Evolutionary conservation across 2,113 vertebrate species (phyloP).

Genomic region (Phalacrocorax brasilianus): DNA sequence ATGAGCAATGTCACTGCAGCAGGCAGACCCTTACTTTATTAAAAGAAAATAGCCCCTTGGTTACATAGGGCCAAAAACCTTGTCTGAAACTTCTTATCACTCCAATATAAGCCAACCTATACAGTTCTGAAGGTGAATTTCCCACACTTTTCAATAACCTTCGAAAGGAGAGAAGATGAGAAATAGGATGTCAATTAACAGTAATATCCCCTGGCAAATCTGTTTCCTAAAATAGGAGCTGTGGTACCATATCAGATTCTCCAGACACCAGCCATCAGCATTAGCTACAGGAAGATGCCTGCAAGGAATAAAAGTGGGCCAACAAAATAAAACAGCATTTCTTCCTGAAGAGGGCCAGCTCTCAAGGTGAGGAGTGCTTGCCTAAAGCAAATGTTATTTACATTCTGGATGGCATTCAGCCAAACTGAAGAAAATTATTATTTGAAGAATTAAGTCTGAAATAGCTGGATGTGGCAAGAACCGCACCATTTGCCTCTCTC

Average conservation of each 20-base stretch:
- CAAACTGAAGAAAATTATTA: neutral
- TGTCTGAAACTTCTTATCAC: neutral
- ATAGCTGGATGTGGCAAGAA: neutral
- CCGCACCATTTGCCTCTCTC: accelerated
- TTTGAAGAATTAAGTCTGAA: neutral
- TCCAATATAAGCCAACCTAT: neutral
- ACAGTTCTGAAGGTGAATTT: neutral
- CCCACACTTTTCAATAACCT: neutral
- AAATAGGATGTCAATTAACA: neutral
- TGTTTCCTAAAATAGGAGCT: neutral
- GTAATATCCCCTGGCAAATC: neutral
- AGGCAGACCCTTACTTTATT: neutral
- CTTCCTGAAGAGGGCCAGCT: neutral
- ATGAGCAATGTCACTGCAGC: neutral
- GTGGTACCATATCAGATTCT: neutral
- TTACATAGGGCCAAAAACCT: neutral
- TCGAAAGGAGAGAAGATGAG: neutral
- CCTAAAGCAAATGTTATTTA: neutral
- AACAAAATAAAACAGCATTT: neutral
- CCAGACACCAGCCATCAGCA: neutral
- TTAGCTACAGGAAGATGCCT: neutral
- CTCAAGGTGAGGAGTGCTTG: neutral
- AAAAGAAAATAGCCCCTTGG: neutral
- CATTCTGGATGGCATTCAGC: neutral
- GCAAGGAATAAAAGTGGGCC: neutral